Evolutionary conservation across 1,140 invertebrate species (phyloP).

Genomic region (Drosophila tropicalis): DNA sequence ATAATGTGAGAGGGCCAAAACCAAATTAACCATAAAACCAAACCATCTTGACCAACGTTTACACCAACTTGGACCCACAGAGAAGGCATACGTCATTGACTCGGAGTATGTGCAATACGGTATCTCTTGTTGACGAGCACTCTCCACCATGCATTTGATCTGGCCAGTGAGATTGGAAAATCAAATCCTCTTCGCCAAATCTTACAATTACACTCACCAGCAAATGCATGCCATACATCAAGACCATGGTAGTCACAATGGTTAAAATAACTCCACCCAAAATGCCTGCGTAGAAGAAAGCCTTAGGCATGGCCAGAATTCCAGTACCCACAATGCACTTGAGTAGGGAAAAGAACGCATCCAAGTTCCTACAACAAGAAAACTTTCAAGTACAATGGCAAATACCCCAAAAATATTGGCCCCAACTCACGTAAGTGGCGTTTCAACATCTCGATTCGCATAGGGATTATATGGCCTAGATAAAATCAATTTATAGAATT

Average conservation of each 20-base stretch:
- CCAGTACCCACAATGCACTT: slow-evolving; percentile 52
- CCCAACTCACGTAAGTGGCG: slow-evolving; percentile 31
- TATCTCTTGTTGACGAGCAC: slow-evolving; percentile 25
- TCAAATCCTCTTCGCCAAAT: background rate
- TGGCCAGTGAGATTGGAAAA: background rate
- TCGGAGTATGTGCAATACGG: slow-evolving; percentile 36
- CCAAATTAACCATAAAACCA: slow-evolving; percentile 17
- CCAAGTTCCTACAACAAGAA: slow-evolving; percentile 13
- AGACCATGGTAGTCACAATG: background rate
- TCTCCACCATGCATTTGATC: slow-evolving; percentile 39
- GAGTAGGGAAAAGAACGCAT: slow-evolving; percentile 24
- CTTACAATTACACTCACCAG: slow-evolving; percentile 24
- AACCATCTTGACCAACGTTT: background rate
- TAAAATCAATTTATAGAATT: too few relatives aligned
- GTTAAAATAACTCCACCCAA: slow-evolving; percentile 26
- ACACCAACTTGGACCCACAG: slow-evolving; percentile 24
- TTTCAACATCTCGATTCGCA: slow-evolving; percentile 28
- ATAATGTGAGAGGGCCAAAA: slow-evolving; percentile 37
- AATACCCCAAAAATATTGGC: background rate
- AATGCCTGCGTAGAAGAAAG: slow-evolving; percentile 34
- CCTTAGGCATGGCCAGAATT: slow-evolving; percentile 43
- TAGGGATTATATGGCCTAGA: slow-evolving; percentile 32
- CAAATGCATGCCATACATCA: slow-evolving; percentile 49
- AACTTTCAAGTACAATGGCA: background rate
- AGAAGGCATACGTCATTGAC: slow-evolving; percentile 37